Evolutionary conservation across 2,888 invertebrate genomes (phyloP).

Genomic region (Epistrophella euchroma): DNA sequence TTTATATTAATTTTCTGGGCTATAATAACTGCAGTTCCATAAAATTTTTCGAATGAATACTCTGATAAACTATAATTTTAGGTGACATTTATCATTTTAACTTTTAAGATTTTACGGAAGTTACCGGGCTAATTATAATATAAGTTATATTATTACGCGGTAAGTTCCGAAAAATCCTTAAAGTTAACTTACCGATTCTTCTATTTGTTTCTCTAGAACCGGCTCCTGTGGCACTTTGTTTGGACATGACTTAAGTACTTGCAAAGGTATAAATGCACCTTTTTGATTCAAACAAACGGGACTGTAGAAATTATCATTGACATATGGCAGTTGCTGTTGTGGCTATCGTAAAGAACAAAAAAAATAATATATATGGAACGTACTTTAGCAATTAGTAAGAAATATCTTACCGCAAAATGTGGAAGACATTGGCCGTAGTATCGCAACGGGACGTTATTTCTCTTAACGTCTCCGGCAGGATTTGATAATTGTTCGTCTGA

Average conservation of each 20-base stretch:
- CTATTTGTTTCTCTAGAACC: conserved; percentile 41
- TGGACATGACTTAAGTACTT: conserved; percentile 84
- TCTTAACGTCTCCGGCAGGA: conserved; percentile 32
- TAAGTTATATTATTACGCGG: too few relatives aligned
- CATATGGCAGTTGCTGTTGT: conserved; percentile 68
- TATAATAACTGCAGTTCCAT: too few relatives aligned
- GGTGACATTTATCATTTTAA: too few relatives aligned
- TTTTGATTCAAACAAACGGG: conserved; percentile 77
- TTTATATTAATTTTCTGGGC: too few relatives aligned
- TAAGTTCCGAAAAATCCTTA: too few relatives aligned
- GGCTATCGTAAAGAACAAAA: conserved; percentile 47
- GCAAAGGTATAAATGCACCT: conserved; percentile 85
- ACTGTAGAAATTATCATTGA: conserved; percentile 74
- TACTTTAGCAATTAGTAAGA: background rate
- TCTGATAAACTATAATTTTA: too few relatives aligned
- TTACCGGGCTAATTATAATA: too few relatives aligned
- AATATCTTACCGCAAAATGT: conserved; percentile 53
- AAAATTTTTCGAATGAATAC: too few relatives aligned
- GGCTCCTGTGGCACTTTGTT: conserved; percentile 46
- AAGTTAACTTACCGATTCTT: conserved; percentile 69
- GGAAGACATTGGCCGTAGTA: conserved; percentile 63
- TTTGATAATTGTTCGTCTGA: conserved; percentile 28
- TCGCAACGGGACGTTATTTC: conserved; percentile 54
- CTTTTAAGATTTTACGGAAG: too few relatives aligned
- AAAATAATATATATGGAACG: background rate